phyloP scores from a whole-genome alignment of 2,113 vertebrate genomes.

The Rhodinocichla rosea region DNA sequence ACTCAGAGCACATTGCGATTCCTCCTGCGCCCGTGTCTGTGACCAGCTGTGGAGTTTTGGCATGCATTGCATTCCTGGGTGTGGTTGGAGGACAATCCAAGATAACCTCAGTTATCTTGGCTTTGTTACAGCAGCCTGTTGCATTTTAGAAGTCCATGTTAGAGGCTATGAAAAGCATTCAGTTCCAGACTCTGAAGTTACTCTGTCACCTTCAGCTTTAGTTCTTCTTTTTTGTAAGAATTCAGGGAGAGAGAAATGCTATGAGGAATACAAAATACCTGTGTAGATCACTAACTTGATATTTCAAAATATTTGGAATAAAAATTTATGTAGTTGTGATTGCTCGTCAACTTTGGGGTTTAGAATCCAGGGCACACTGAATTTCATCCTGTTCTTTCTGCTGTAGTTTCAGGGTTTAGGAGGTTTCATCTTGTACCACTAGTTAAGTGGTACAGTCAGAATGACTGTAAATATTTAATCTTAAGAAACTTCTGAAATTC shows the following conservation, averaged over 20 bases:
- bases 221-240: not conserved
- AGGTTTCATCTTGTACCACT: not conserved
- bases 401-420: not conserved
- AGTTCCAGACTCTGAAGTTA: not conserved
- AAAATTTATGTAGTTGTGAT: not conserved
- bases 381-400: not conserved
- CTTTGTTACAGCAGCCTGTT: not conserved
- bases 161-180: not conserved
- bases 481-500: not conserved
- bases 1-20: not conserved
- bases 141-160: not conserved
- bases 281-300: not conserved
- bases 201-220: not conserved
- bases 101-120: constrained; percentile 10
- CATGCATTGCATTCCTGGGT: constrained; percentile 2
- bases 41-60: constrained; percentile 20
- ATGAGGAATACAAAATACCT: not conserved
- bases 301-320: not conserved
- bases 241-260: not conserved
- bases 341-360: not conserved
- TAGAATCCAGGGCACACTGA: not conserved
- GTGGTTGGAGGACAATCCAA: constrained; percentile 33
- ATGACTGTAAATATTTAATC: not conserved
- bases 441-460: not conserved
- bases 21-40: not conserved